A percentile compares a stretch with the other conserved stretches of the same genome.
Evolutionary conservation across 2,888 invertebrate genomes (phyloP).

Genomic region (Protophormia terraenovae): DNA sequence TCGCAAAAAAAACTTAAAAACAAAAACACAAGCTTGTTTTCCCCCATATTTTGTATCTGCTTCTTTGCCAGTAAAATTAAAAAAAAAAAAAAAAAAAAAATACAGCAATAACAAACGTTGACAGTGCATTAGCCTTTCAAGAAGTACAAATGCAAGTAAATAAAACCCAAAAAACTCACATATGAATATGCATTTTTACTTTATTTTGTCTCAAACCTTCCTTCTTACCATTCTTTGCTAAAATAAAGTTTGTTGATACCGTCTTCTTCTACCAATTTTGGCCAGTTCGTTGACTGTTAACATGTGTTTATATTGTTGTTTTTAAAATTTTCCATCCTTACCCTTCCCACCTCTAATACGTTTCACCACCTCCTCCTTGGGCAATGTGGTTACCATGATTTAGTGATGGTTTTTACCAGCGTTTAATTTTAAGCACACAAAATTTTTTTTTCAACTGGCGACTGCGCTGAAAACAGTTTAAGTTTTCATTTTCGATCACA

Average conservation of each 20-base stretch:
- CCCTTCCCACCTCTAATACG: neutral
- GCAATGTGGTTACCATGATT: neutral
- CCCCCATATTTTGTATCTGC: slow-evolving; percentile 47
- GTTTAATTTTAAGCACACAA: too few relatives aligned
- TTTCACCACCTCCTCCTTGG: neutral
- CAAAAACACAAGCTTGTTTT: slow-evolving; percentile 53
- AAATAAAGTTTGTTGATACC: slow-evolving; percentile 4
- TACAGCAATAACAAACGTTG: slow-evolving; percentile 43
- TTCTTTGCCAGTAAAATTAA: slow-evolving; percentile 50
- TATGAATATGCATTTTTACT: slow-evolving; percentile 35
- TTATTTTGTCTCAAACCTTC: neutral
- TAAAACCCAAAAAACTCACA: neutral
- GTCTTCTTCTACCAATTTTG: slow-evolving; percentile 54
- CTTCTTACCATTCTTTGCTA: slow-evolving; percentile 29
- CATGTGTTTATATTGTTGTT: slow-evolving; percentile 50
- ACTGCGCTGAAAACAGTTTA: too few relatives aligned
- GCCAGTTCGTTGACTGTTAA: slow-evolving; percentile 64
- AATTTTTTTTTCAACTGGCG: too few relatives aligned
- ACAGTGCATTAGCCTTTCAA: slow-evolving; percentile 65
- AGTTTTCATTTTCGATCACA: too few relatives aligned
- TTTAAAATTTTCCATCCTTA: neutral
- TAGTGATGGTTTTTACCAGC: slow-evolving; percentile 47
- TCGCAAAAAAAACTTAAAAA: slow-evolving; percentile 20
- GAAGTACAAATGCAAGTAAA: slow-evolving; percentile 42
- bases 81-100: slow-evolving; percentile 8